These are phyloP conservation scores for Hyphantria cunea DNA, from an alignment of 1,140 invertebrate genomes.

Conservation along the genomic window DNA sequence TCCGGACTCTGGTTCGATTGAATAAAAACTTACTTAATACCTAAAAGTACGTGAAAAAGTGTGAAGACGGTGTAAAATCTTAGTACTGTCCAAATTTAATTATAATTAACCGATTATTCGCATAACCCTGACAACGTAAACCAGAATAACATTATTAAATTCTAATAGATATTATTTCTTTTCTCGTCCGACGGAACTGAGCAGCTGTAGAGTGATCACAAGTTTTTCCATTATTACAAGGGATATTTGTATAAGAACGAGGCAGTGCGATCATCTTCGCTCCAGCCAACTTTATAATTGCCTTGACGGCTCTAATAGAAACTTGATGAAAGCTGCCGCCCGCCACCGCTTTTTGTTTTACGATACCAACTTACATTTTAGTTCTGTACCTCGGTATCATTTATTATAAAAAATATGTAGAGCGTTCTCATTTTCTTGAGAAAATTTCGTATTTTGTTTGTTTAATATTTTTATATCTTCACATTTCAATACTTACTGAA, in stretches of 20 bases:
- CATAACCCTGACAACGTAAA: constrained; percentile 7
- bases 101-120: too few relatives aligned
- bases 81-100: too few relatives aligned
- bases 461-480: neutral
- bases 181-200: constrained; percentile 67
- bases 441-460: neutral
- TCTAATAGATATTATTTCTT: constrained; percentile 53
- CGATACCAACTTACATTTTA: constrained; percentile 62
- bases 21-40: too few relatives aligned
- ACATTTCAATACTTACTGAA: too few relatives aligned
- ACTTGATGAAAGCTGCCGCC: constrained; percentile 76
- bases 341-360: constrained; percentile 62
- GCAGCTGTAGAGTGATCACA: constrained; percentile 49
- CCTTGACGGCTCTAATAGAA: constrained; percentile 74
- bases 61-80: too few relatives aligned
- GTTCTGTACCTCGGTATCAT: constrained; percentile 34
- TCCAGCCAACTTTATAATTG: constrained; percentile 74
- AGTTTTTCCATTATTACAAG: constrained; percentile 77
- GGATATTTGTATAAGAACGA: constrained; percentile 75
- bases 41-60: too few relatives aligned
- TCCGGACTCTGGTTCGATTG: too few relatives aligned
- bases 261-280: constrained; percentile 55
- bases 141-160: constrained; percentile 44
- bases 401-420: constrained; percentile 25
- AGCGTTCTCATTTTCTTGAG: constrained; percentile 3